Evolutionary conservation across 2,888 invertebrate species (phyloP), one percentile per base, ranked within the genome.

Genomic region (Carabus problematicus): DNA sequence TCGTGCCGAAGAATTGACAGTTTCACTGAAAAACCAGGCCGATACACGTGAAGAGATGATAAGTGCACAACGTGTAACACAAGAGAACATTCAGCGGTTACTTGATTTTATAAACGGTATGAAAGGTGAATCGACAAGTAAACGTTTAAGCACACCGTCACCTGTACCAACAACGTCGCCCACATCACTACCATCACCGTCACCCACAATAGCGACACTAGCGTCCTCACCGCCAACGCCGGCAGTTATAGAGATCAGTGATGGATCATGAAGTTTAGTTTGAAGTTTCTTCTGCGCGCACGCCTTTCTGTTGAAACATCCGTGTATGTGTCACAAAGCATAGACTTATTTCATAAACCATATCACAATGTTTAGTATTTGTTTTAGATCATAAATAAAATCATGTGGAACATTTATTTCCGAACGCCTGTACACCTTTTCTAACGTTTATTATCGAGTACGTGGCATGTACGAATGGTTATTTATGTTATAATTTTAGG

Each of bases 1-100:
- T 71, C 78, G 78, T 19, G 82, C 82, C 74, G 81, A 81, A n/a
- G 79, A 82, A 74, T 74, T 83, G 69, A 79, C 80, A 19, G 78
- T 81, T 64, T 80, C 81, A 9, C 72, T 82, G 62, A 80, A 77
- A 73, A 78, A 77, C 60, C 81, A 82, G 72, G 77, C 80, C 71
- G 74, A 72, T 39, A 75, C 79, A 70, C 79, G 79, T 64, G 79
- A 82, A 59, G 76, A 79, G 69, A 74, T 82, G 62, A 72, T 77
- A 55, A 74, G 74, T 64, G 77, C 74, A 60, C 79, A 80, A 64
- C 75, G 77, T 47, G 74, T 74, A 16, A 79, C 82, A n/a, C 78
- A 82, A 70, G 77, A 78, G 19, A 82, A 82, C 74, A 81, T 82
- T 66, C 76, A 79, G 68, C 74, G 79, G 67, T 76, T 82, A 63